phyloP scores from a whole-genome alignment of 2,888 invertebrate genomes.

The Dasypogon diadema region DNA sequence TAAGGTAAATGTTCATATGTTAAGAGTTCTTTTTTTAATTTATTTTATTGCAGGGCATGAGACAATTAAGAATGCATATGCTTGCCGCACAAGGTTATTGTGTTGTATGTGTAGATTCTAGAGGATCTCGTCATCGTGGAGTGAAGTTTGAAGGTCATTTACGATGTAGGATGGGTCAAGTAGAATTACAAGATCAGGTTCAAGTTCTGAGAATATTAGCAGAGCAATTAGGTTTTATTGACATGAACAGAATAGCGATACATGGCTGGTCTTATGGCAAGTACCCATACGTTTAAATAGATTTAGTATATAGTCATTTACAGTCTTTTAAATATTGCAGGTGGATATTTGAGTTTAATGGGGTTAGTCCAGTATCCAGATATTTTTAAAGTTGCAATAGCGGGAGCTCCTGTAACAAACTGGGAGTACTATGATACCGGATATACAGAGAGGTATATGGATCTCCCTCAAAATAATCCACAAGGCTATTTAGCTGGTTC shows the following conservation, averaged over 20 bases:
- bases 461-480: constrained; percentile 80
- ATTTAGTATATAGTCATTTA: too few species aligned
- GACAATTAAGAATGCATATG: constrained; percentile 94
- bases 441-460: constrained; percentile 98
- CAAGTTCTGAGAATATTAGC: constrained; percentile 91
- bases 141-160: constrained; percentile 92
- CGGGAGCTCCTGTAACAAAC: constrained; percentile 97
- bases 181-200: constrained; percentile 94
- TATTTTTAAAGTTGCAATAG: constrained; percentile 94
- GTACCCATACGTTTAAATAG: too few species aligned
- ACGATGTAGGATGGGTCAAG: constrained; percentile 90
- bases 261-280: constrained; percentile 98
- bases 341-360: constrained; percentile 95
- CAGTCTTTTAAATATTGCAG: constrained; percentile 65
- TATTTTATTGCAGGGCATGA: constrained; percentile 77
- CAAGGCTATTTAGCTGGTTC: constrained; percentile 87
- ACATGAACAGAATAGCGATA: constrained; percentile 91
- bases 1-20: constrained; percentile 73
- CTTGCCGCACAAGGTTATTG: constrained; percentile 95
- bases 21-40: neutral
- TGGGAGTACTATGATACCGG: constrained; percentile 99
- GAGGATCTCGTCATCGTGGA: constrained; percentile 95
- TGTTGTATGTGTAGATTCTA: constrained; percentile 94
- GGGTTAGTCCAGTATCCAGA: constrained; percentile 93
- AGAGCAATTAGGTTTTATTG: constrained; percentile 87